These are phyloP conservation scores for Myxocyprinus asiaticus DNA, from an alignment of 2,113 vertebrate genomes.

Conservation along the genomic window DNA sequence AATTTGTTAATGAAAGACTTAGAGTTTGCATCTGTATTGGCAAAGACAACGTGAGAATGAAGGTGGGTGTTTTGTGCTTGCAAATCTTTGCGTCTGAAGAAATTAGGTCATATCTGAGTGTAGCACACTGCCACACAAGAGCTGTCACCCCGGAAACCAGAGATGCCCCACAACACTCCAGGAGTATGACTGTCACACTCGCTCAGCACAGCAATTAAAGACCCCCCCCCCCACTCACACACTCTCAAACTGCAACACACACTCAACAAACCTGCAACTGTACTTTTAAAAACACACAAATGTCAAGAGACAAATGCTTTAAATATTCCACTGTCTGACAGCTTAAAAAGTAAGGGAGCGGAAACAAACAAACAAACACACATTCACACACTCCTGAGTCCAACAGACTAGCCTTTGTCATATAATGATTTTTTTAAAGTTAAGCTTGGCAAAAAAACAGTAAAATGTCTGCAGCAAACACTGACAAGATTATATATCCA, in stretches of 20 bases:
- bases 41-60: too few relatives aligned
- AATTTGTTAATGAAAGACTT: too few relatives aligned
- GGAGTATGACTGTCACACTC: slow-evolving; percentile 72
- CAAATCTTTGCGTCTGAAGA: slow-evolving; percentile 36
- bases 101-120: slow-evolving; percentile 75
- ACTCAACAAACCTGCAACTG: slow-evolving; percentile 26
- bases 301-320: slow-evolving; percentile 45
- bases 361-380: slow-evolving; percentile 16
- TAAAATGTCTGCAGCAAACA: too few relatives aligned
- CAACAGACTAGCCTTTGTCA: slow-evolving; percentile 11
- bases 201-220: slow-evolving; percentile 73
- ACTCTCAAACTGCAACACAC: slow-evolving; percentile 10
- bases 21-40: too few relatives aligned
- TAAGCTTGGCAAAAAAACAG: neutral
- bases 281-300: slow-evolving; percentile 23
- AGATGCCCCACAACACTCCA: slow-evolving; percentile 71
- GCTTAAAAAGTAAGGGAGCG: neutral
- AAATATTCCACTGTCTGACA: neutral
- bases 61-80: slow-evolving; percentile 31
- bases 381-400: slow-evolving; percentile 35
- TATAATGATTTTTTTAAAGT: slow-evolving; percentile 29
- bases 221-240: slow-evolving; percentile 32
- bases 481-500: too few relatives aligned
- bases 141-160: slow-evolving; percentile 68
- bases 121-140: slow-evolving; percentile 69